Evolutionary conservation across 2,888 invertebrate species (phyloP), one percentile per base, ranked within the genome.

Genomic region (Ormyrus rosae): DNA sequence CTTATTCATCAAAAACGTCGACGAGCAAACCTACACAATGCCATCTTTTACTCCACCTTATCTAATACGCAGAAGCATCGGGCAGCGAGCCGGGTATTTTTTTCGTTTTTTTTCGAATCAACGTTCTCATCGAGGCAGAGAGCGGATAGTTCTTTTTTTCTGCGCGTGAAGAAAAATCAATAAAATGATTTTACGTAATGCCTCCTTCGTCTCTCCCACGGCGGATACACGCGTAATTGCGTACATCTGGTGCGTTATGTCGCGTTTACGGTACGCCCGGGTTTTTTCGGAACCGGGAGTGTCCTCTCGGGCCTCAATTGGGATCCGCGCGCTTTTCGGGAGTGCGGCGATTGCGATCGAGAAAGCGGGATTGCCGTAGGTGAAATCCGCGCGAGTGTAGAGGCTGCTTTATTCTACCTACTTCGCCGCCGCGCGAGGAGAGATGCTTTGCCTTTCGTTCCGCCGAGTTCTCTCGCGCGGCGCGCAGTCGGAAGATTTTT

Each of bases 111-210:
- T 34, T 34, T 34, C 34, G 34, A 34, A 34, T 34, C 34, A 34
- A 34, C 34, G 34, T 3, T 34, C 34, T 34, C 34, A 4, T 34
- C 34, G 3, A 34, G 34, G 34, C 34, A 34, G 34, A 34, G 34
- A 34, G 34, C 4, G 4, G 3, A 3, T 34, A 3, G 34, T 4
- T 34, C 34, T 53, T 61, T 69, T 75, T 60, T 45, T 34, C 3
- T 34, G 2, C 3, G 34, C 50, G 13, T 58, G 58, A 71, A 51
- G 61, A 67, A 34, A 75, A 76, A 80, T 80, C 71, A 61, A 80
- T 80, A 63, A 65, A 76, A 75, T 72, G 60, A 76, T 80, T 80
- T 80, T 75, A 80, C 80, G 80, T 80, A 80, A 76, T 76, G 48
- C 45, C 34, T 53, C 19, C 48, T 6, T 19, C 48, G 5, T 34